Evolutionary conservation across 23 tunicate species (phyloP), one percentile per base, ranked within the genome.

Genomic region (Trididemnum miniatum): DNA sequence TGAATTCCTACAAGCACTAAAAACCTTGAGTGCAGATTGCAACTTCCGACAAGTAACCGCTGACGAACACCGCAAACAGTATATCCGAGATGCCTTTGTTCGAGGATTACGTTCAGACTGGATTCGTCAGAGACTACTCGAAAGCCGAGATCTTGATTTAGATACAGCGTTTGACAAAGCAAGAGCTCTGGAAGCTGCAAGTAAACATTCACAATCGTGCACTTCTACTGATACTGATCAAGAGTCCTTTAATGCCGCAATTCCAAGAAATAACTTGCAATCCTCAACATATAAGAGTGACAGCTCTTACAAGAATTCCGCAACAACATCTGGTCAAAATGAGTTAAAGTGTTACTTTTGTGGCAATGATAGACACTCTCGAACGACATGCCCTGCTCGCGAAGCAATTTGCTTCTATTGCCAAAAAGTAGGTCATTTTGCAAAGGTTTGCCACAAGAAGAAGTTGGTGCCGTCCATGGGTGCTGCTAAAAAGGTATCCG

Each of bases 101-200:
- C 18, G 44, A 15, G 76, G 76, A 33, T n/a, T 71, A 37, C 76
- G 20, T 33, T 71, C 76, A 4, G 44, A 34, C n/a, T 32, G 44
- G 44, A 71, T 71, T 29, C 80, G 63, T 20, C 63, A 37, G 71
- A 23, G 31, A 40, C 27, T 40, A 28, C 63, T 75, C 2, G 80
- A 75, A 39, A 40, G 22, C 71, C 27, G 30, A 37, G 66, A 75
- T 9, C 34, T 75, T 25, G 80, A 28, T 28, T 34, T 75, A 7
- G 63, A 75, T 7, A 2, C 35, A 12, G 63, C 29, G 20, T 75
- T 75, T 44, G 80, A 75, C 27, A 44, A 38, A 26, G 80, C 80
- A 20, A 20, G 80, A 25, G 60, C 80, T 9, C 9, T 39, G 15
- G 60, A 39, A 25, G 63, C 34, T 25, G 80, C 80, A 20, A 25